Evolutionary conservation across 2,797 vertebrate species (phyloP).

Genomic region (Falco cherrug): DNA sequence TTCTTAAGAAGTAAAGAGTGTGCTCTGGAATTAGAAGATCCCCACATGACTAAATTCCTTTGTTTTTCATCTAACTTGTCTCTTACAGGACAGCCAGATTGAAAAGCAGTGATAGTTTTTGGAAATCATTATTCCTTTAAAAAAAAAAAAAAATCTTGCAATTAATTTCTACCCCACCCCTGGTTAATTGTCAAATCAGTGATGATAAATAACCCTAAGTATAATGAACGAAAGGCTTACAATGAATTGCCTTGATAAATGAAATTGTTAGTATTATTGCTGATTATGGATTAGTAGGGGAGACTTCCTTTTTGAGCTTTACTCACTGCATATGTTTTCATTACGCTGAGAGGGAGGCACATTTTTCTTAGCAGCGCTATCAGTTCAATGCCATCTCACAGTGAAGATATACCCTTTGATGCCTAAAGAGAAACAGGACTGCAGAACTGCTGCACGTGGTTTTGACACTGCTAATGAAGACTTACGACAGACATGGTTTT

Average conservation of each 20-base stretch:
- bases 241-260: not conserved
- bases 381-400: not conserved
- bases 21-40: not conserved
- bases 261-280: not conserved
- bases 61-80: not conserved
- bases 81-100: not conserved
- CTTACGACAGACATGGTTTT: conserved; percentile 51
- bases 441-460: not conserved
- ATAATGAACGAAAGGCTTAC: not conserved
- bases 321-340: conserved; percentile 6
- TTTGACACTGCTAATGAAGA: conserved; percentile 61
- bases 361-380: not conserved
- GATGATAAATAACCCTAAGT: not conserved
- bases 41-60: not conserved
- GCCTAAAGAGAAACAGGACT: conserved; percentile 64
- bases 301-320: conserved; percentile 34
- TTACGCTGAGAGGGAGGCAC: not conserved
- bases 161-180: not conserved
- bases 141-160: not conserved
- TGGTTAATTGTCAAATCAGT: not conserved
- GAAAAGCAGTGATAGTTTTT: not conserved
- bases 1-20: not conserved
- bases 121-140: not conserved
- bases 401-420: conserved; percentile 62
- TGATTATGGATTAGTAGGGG: not conserved